phyloP scores from a whole-genome alignment of 2,113 vertebrate genomes.

The Anoplopoma fimbria region DNA sequence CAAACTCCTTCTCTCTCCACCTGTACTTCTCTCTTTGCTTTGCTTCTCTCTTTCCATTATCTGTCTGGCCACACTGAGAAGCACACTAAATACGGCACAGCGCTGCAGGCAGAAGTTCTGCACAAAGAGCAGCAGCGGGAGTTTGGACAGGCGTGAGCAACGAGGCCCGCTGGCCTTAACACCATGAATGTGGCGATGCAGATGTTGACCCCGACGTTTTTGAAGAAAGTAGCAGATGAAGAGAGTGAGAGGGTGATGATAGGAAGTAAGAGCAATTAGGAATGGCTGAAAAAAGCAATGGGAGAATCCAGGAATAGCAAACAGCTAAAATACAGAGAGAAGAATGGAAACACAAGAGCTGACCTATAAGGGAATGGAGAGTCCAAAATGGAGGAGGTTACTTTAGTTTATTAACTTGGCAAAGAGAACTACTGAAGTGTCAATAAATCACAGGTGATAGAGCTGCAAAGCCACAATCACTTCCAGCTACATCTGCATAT shows the following conservation, averaged over 20 bases:
- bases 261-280: neutral
- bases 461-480: neutral
- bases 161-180: neutral
- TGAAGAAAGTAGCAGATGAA: neutral
- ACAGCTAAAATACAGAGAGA: slow-evolving; percentile 1
- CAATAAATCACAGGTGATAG: neutral
- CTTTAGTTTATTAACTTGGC: neutral
- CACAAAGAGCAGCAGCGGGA: slow-evolving; percentile 11
- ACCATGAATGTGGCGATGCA: neutral
- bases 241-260: neutral
- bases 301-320: neutral
- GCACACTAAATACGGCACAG: slow-evolving; percentile 37
- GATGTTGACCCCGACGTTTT: neutral
- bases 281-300: neutral
- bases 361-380: neutral
- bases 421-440: neutral
- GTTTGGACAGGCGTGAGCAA: slow-evolving; percentile 31
- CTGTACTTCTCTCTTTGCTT: slow-evolving; percentile 24
- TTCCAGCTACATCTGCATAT: neutral
- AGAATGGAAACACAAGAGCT: neutral
- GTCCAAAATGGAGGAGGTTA: neutral
- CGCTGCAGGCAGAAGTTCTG: slow-evolving; percentile 34
- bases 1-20: slow-evolving; percentile 9
- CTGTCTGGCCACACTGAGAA: slow-evolving; percentile 19
- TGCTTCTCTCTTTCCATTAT: slow-evolving; percentile 16